phyloP scores from a whole-genome alignment of 1,140 invertebrate species.

The Camponotus pennsylvanicus region DNA sequence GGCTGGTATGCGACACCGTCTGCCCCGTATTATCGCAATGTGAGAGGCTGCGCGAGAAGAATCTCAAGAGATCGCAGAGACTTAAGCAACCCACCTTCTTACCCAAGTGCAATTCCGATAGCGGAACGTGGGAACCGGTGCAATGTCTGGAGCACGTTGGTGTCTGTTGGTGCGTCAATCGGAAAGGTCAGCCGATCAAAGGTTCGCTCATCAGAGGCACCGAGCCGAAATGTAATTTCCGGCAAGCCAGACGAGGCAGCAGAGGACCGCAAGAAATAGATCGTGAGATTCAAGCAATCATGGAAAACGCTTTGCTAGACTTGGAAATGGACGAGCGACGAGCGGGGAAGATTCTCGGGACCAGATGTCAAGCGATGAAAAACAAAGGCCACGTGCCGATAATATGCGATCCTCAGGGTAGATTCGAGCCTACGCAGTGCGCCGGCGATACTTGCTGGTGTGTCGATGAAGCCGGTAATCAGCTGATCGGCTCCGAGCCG shows the following conservation, averaged over 20 bases:
- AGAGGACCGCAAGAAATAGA: conserved; percentile 80
- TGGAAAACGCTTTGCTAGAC: conserved; percentile 76
- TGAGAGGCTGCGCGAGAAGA: conserved; percentile 92
- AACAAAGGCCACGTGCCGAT: conserved; percentile 87
- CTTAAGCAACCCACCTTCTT: conserved; percentile 90
- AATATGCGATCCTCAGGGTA: conserved; percentile 89
- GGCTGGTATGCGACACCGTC: conserved; percentile 93
- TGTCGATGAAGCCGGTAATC: conserved; percentile 94
- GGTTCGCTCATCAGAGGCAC: conserved; percentile 91
- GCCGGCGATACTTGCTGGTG: conserved; percentile 93
- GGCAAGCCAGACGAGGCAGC: conserved; percentile 89
- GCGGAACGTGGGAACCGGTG: conserved; percentile 92
- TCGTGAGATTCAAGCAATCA: conserved; percentile 81
- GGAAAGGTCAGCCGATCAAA: conserved; percentile 92
- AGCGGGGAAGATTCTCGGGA: conserved; percentile 80
- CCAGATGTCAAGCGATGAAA: conserved; percentile 89
- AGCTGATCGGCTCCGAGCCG: conserved; percentile 88
- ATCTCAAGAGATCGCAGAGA: conserved; percentile 89
- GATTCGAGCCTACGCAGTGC: conserved; percentile 92
- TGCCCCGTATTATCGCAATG: conserved; percentile 95
- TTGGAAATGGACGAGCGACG: conserved; percentile 72
- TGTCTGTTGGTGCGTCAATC: conserved; percentile 95
- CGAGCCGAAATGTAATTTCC: conserved; percentile 91
- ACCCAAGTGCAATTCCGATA: conserved; percentile 90
- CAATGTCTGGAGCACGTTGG: conserved; percentile 93